phyloP scores from a whole-genome alignment of 2,797 vertebrate genomes.

The Characodon lateralis region DNA sequence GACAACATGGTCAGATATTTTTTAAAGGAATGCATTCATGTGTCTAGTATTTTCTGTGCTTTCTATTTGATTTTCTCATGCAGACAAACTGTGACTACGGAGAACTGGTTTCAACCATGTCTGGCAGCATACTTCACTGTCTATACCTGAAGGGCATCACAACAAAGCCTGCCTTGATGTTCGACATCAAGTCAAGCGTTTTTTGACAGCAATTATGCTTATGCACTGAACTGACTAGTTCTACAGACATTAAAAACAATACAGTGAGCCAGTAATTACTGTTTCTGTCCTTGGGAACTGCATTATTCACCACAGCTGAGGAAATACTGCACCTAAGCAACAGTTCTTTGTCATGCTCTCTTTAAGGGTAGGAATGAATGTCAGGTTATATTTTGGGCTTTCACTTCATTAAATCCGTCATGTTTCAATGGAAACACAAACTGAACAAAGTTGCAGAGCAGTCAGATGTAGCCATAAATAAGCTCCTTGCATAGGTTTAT shows the following conservation, averaged over 20 bases:
- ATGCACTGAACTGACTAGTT: slow-evolving; percentile 49
- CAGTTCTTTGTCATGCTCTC: background rate
- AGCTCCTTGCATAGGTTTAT: no score
- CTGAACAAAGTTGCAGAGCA: background rate
- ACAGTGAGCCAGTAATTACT: slow-evolving; percentile 57
- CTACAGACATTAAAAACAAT: slow-evolving; percentile 46
- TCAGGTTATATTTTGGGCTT: background rate
- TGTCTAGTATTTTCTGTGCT: background rate
- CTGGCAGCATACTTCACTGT: slow-evolving; percentile 25
- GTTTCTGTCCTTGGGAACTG: slow-evolving; percentile 39
- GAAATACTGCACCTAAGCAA: background rate
- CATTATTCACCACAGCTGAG: slow-evolving; percentile 39
- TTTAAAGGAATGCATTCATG: background rate
- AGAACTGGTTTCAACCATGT: slow-evolving; percentile 21
- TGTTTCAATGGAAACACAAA: background rate
- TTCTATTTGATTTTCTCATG: slow-evolving; percentile 6
- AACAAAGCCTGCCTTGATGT: slow-evolving; percentile 66
- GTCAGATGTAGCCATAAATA: no score
- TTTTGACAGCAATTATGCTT: slow-evolving; percentile 22
- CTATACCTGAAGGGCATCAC: slow-evolving; percentile 50
- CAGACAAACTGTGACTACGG: slow-evolving; percentile 27
- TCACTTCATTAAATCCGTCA: background rate
- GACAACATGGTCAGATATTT: background rate
- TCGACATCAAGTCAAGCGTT: slow-evolving; percentile 12
- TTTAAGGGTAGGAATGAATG: background rate